phyloP scores from a whole-genome alignment of 2,113 vertebrate genomes.

The Larimichthys polyactis region DNA sequence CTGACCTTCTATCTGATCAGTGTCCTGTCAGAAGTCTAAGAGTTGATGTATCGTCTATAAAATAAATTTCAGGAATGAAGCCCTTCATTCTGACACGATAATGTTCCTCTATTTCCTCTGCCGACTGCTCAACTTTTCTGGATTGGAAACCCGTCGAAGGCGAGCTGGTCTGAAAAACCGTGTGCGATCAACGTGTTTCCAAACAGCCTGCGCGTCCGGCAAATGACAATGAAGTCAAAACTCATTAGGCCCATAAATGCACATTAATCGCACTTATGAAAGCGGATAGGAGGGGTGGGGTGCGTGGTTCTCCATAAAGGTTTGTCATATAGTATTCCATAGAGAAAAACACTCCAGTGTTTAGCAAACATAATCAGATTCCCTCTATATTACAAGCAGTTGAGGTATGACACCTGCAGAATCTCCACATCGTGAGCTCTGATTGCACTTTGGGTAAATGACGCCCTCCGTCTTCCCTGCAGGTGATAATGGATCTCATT shows the following conservation, averaged over 20 bases:
- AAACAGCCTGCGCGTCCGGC: neutral
- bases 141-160: neutral
- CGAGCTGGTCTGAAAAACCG: neutral
- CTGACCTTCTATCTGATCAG: neutral
- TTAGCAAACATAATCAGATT: constrained; percentile 33
- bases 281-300: neutral
- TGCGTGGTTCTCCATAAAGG: constrained; percentile 4
- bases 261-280: constrained; percentile 68
- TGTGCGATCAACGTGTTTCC: constrained; percentile 12
- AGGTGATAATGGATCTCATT: constrained; percentile 61
- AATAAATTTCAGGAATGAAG: neutral
- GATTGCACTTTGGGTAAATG: constrained; percentile 59
- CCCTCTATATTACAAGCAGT: constrained; percentile 12
- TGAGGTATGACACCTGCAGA: constrained; percentile 54
- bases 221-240: constrained; percentile 32
- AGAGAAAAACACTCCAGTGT: constrained; percentile 22
- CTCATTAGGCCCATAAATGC: constrained; percentile 53
- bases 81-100: constrained; percentile 13
- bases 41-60: neutral
- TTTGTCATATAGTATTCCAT: constrained; percentile 17
- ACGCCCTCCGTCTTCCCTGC: constrained; percentile 44
- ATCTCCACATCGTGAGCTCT: constrained; percentile 10
- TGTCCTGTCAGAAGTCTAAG: neutral
- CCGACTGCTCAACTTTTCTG: neutral
- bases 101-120: neutral